Evolutionary conservation across 37 sponge, comb jelly and placozoan species (phyloP), one percentile per base, ranked within the genome.

Genomic region (Cliona cf. orientalis): DNA sequence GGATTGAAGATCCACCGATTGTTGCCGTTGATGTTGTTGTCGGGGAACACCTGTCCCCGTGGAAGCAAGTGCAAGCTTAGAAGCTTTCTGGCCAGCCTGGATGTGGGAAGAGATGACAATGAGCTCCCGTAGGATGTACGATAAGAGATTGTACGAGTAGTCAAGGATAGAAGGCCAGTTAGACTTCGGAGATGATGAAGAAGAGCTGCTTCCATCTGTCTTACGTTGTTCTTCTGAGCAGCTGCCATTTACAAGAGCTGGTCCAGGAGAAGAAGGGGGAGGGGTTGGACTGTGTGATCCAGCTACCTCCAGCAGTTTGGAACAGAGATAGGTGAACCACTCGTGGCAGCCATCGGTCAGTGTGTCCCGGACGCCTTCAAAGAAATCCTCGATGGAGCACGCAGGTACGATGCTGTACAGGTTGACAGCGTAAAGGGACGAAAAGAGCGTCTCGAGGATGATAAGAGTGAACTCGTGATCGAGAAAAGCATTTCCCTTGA

Each of bases 311-410:
- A 19, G 83, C 40, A 88, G 75, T 59, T 88, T 88, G 19, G 89
- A 82, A 58, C 89, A 88, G 64, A 88, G 59, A 63, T 88, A 88
- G 19, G 83, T 58, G 37, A 88, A 76, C 89, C 89, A 88, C 39
- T 82, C 89, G 46, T 82, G 83, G 66, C 77, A 76, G 63, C 62
- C 53, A 28, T 82, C 83, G 4, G 78, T 73, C 34, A 88, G 46
- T 44, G 64, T 55, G 38, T 60, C 83, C 37, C 72, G 26, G 1
- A 82, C 21, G 3, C 28, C 76, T 31, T 53, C 35, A 38, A 61
- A 29, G 43, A 77, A 81, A 12, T 75, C 62, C 0, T 62, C 73
- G 3, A 49, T 49, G 28, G 58, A 66, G 33, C 76, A 65, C 2
- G 53, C 2, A 1, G 78, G 55, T n/a, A 58, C 70, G 0, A 7